Conservation (phyloP, 1,140 invertebrate species). For the Nephila pilipes region DNA sequence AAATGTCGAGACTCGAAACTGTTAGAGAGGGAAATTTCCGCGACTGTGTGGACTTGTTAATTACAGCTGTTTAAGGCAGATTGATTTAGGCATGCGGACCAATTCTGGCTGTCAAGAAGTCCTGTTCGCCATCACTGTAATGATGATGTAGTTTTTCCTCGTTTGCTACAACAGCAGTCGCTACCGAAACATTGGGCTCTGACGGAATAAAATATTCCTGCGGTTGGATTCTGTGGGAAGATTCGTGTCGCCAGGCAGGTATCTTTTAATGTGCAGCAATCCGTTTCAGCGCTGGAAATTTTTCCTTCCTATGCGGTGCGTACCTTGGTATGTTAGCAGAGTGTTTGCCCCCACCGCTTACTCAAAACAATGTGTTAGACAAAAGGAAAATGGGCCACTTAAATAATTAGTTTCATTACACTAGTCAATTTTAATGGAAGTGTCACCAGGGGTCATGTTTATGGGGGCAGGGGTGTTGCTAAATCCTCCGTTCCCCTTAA, state of each 20-base stretch:
- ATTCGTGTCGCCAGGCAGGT: neutral
- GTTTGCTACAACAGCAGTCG: neutral
- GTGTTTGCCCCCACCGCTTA: too few relatives aligned
- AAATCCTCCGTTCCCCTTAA: too few relatives aligned
- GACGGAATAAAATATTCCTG: neutral
- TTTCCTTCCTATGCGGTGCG: too few relatives aligned
- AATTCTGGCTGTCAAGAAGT: slow-evolving; percentile 54
- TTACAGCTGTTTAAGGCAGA: slow-evolving; percentile 67
- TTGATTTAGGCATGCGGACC: slow-evolving; percentile 62
- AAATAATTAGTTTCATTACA: too few relatives aligned
- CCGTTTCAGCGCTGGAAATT: too few relatives aligned
- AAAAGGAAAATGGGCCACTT: too few relatives aligned
- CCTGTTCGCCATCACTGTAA: slow-evolving; percentile 5
- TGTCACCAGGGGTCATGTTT: too few relatives aligned
- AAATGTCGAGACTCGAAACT: neutral
- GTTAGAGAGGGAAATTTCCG: neutral
- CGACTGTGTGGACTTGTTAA: slow-evolving; percentile 47
- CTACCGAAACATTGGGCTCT: neutral
- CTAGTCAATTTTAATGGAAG: too few relatives aligned
- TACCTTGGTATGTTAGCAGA: too few relatives aligned
- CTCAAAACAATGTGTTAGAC: too few relatives aligned
- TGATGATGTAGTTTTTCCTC: slow-evolving; percentile 63
- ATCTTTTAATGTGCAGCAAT: neutral
- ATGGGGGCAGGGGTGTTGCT: too few relatives aligned
- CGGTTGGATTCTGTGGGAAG: neutral